Base-by-base conservation (phyloP, 1,140 invertebrate genomes). In the Linepithema humile region DNA sequence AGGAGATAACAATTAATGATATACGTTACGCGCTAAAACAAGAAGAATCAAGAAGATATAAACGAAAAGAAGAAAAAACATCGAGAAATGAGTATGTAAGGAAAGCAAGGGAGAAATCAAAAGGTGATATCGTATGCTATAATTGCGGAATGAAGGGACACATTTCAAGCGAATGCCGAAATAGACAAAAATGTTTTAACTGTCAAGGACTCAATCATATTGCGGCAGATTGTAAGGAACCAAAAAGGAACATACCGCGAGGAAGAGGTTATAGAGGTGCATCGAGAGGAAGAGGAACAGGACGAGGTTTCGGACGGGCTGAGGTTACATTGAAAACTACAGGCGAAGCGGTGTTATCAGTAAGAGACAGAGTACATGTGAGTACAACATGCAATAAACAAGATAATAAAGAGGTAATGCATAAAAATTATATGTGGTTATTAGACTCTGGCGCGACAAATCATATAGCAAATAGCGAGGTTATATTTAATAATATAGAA, bases 1-100 rank as follows among this genome's bases (percentile, higher is more conserved):
- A 2, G 0, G 23, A 84, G 0, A 0, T 77, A 3, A 35, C 64
- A 0, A 15, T 57, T 0, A 84, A 84, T n/a, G 64, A 78, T n/a
- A 84, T 84, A 12, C 15, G 55, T 12, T 78, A 62, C 2, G 57
- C 65, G 0, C 4, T 78, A 0, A 70, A 84, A 62, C 83, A 78
- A 26, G 64, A 84, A n/a, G 45, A 78, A 15, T 0, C 9, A 0
- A 5, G 48, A 38, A 72, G 7, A 15, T 23, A 29, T 2, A 62
- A 29, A 0, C 3, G 38, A 12, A 62, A 55, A n/a, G 74, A 45
- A 10, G 74, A 62, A 6, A 78, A 3, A 4, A n/a, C 50, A 15
- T 17, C 12, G 0, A 70, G 32, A 62, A 55, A 84, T 4, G 64
- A 84, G n/a, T 0, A 20, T 0, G 55, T 72, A 0, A 84, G 74